Conservation (phyloP, 2,888 invertebrate genomes). For the Drosophila monieri region DNA sequence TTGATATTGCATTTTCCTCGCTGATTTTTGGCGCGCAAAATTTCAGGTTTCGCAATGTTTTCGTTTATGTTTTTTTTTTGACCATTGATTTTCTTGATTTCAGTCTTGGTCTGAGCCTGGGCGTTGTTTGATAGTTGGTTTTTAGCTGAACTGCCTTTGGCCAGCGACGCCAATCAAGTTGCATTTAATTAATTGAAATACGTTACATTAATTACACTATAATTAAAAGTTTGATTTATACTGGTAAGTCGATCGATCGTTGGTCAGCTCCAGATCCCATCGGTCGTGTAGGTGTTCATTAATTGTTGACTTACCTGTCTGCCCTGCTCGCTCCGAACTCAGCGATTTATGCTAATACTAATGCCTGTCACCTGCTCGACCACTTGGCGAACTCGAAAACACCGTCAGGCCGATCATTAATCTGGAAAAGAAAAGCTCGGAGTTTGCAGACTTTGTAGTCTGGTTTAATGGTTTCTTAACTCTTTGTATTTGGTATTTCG, state of each 20-base stretch:
- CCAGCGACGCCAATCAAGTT: slow-evolving; percentile 55
- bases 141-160: slow-evolving; percentile 29
- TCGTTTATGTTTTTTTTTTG: slow-evolving; percentile 7
- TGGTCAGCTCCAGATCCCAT: slow-evolving; percentile 13
- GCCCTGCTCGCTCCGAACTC: slow-evolving; percentile 22
- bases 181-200: slow-evolving; percentile 79
- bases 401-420: slow-evolving; percentile 37
- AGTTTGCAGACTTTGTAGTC: slow-evolving; percentile 31
- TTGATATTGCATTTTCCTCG: slow-evolving; percentile 37
- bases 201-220: slow-evolving; percentile 74
- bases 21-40: slow-evolving; percentile 51
- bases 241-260: slow-evolving; percentile 22
- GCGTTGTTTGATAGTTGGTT: slow-evolving; percentile 33
- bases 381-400: slow-evolving; percentile 22
- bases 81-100: slow-evolving; percentile 11
- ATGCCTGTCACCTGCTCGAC: slow-evolving; percentile 50
- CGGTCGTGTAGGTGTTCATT: slow-evolving; percentile 50
- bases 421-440: slow-evolving; percentile 28
- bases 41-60: slow-evolving; percentile 49
- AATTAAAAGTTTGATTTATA: slow-evolving; percentile 79
- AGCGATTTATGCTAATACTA: slow-evolving; percentile 50
- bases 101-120: slow-evolving; percentile 19
- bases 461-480: slow-evolving; percentile 36
- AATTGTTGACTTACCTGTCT: slow-evolving; percentile 48
- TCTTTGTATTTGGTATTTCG: slow-evolving; percentile 33